A percentile compares a stretch with the other conserved stretches of the same genome.
Conservation (phyloP, 2,113 vertebrate genomes). For the Leucoraja erinaceus region DNA sequence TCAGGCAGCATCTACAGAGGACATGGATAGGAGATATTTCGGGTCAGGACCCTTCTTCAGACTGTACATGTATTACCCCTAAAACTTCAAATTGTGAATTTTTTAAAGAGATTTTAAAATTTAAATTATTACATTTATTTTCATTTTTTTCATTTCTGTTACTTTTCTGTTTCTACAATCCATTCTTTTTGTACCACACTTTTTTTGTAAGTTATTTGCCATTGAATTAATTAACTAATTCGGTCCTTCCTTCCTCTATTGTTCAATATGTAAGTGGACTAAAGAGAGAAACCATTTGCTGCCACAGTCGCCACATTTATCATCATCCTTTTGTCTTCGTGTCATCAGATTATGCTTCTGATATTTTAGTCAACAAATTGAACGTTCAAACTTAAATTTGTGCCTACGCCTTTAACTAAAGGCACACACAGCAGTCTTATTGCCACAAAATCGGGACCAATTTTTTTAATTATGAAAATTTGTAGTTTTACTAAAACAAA, state of each 20-base stretch:
- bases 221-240: background rate
- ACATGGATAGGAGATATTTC: no score
- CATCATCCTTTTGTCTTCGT: background rate
- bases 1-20: no score
- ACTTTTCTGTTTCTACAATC: background rate
- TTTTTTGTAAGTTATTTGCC: background rate
- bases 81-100: background rate
- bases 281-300: background rate
- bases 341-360: background rate
- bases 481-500: no score
- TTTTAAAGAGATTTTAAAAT: background rate
- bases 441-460: background rate
- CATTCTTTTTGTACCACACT: background rate
- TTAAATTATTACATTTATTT: no score
- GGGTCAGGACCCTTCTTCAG: no score
- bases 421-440: background rate
- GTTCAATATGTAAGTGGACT: background rate
- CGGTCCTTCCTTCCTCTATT: background rate
- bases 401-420: background rate
- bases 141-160: background rate
- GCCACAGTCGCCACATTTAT: background rate
- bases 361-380: background rate
- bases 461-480: background rate
- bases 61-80: no score
- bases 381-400: background rate